A percentile compares a stretch with the other conserved stretches of the same genome.
These are phyloP conservation scores for Tachypleus tridentatus DNA, from an alignment of 1,140 invertebrate genomes.

Conservation along the genomic window DNA sequence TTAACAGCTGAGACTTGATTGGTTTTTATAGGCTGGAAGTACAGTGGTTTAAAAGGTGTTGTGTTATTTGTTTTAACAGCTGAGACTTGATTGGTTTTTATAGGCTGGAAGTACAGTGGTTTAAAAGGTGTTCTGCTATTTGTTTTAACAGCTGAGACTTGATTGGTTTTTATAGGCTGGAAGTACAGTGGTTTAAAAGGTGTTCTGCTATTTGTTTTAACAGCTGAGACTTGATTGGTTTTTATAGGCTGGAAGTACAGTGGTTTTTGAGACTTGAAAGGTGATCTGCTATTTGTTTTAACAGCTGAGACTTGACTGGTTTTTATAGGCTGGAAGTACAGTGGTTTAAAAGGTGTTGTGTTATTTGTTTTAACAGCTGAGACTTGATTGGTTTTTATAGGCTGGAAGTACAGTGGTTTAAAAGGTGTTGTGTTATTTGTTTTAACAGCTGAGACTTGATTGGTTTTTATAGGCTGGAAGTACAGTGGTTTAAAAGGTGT, in stretches of 20 bases:
- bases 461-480: conserved; percentile 52
- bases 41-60: too few relatives aligned
- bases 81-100: neutral
- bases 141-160: neutral
- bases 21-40: conserved; percentile 57
- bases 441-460: neutral
- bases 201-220: neutral
- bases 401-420: conserved; percentile 70
- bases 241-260: conserved; percentile 62
- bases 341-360: neutral
- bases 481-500: too few relatives aligned
- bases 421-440: neutral
- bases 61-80: neutral
- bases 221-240: neutral
- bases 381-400: conserved; percentile 37
- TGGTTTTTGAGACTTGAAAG: too few relatives aligned
- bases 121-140: neutral
- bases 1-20: neutral
- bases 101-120: conserved; percentile 80
- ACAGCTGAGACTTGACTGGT: neutral
- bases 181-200: too few relatives aligned
- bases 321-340: conserved; percentile 62
- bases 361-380: neutral
- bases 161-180: conserved; percentile 47
- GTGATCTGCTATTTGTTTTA: neutral